phyloP scores from a whole-genome alignment of 2,113 vertebrate species.

The Dipodomys stephensi region DNA sequence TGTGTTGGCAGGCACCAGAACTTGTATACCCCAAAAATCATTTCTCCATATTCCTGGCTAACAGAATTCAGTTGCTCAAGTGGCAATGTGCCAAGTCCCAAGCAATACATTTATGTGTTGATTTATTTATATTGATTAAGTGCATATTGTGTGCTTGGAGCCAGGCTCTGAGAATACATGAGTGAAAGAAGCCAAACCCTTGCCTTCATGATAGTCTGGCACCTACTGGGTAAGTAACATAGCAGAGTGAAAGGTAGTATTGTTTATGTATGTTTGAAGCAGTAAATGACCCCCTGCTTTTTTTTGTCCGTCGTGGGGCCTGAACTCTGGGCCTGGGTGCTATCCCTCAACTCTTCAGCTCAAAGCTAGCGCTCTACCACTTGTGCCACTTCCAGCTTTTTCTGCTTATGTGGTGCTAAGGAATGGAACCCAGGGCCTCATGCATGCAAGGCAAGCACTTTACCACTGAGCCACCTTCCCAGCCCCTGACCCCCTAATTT shows the following conservation, averaged over 20 bases:
- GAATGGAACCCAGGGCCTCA: too few species aligned
- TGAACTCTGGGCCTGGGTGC: too few species aligned
- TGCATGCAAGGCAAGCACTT: too few species aligned
- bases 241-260: not conserved
- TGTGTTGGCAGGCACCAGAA: constrained; percentile 66
- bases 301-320: too few species aligned
- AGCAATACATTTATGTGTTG: constrained; percentile 11
- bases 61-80: constrained; percentile 67
- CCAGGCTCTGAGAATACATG: not conserved
- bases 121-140: constrained; percentile 36
- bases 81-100: constrained; percentile 43
- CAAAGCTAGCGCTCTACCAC: too few species aligned
- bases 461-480: too few species aligned
- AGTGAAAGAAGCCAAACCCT: not conserved
- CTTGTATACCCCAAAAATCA: constrained; percentile 51
- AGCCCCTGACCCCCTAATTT: not conserved
- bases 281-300: not conserved
- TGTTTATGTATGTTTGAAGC: not conserved
- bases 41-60: constrained; percentile 49
- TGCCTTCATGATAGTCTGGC: not conserved
- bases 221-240: not conserved
- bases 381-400: too few species aligned
- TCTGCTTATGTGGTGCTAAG: too few species aligned
- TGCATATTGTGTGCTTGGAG: not conserved
- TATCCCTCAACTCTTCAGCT: too few species aligned